Evolutionary conservation across 2,888 invertebrate species (phyloP).

Genomic region (Apodemia duryi): DNA sequence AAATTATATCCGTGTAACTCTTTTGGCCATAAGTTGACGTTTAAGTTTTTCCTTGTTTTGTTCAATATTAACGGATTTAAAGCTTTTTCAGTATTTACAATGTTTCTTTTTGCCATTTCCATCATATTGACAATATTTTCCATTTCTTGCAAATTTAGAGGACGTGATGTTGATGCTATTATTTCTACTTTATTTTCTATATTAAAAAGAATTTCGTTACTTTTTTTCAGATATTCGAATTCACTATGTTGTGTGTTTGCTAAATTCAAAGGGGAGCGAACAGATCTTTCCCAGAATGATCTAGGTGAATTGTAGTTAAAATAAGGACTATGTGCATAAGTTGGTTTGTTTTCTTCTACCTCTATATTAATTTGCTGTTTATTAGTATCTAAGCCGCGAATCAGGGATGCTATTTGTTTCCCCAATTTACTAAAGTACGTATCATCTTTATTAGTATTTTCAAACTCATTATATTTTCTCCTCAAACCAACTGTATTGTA

Average conservation of each 20-base stretch:
- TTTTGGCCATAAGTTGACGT: slow-evolving; percentile 49
- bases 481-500: slow-evolving; percentile 20
- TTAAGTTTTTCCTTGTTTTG: slow-evolving; percentile 38
- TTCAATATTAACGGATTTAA: slow-evolving; percentile 26
- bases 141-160: slow-evolving; percentile 52
- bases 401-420: slow-evolving; percentile 61
- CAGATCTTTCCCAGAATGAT: slow-evolving; percentile 64
- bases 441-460: slow-evolving; percentile 40
- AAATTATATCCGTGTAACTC: slow-evolving; percentile 22
- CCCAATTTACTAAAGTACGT: slow-evolving; percentile 57
- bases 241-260: slow-evolving; percentile 35
- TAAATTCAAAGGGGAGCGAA: slow-evolving; percentile 52
- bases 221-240: slow-evolving; percentile 40
- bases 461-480: slow-evolving; percentile 30
- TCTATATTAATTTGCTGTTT: slow-evolving; percentile 45
- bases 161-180: slow-evolving; percentile 42
- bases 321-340: slow-evolving; percentile 35
- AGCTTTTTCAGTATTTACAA: slow-evolving; percentile 29
- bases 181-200: slow-evolving; percentile 59
- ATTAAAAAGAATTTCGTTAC: slow-evolving; percentile 52
- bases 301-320: slow-evolving; percentile 47
- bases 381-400: slow-evolving; percentile 48
- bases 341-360: slow-evolving; percentile 34
- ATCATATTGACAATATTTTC: slow-evolving; percentile 58
- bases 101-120: slow-evolving; percentile 35